A percentile compares a stretch with the other conserved stretches of the same genome.
Conservation (phyloP, 2,797 vertebrate species). For the Ataeniobius toweri region DNA sequence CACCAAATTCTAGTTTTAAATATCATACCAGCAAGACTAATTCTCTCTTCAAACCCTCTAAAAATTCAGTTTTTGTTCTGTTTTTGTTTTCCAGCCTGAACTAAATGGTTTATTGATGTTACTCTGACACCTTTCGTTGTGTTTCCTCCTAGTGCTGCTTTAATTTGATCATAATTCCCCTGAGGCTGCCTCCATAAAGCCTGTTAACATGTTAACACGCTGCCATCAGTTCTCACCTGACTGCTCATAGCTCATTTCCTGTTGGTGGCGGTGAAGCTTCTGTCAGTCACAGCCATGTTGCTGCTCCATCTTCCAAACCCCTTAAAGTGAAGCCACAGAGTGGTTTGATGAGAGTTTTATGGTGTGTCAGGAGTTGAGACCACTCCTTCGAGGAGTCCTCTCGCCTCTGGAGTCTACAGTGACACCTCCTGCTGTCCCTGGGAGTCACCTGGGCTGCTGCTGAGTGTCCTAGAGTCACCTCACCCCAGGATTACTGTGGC, state of each 20-base stretch:
- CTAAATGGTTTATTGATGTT: not conserved
- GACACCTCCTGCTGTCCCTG: not conserved
- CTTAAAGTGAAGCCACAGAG: not conserved
- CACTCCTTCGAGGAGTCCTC: not conserved
- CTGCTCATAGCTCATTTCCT: not conserved
- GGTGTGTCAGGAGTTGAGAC: not conserved
- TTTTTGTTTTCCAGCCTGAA: not conserved
- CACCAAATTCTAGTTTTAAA: too few relatives aligned
- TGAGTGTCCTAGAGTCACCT: not conserved
- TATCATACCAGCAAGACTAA: too few relatives aligned
- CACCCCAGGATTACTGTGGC: not conserved
- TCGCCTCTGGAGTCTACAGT: not conserved
- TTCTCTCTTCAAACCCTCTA: not conserved
- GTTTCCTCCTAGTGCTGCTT: not conserved
- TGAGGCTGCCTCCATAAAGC: not conserved
- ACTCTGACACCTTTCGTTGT: not conserved
- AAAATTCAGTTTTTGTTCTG: not conserved
- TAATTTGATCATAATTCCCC: slow-evolving; percentile 2
- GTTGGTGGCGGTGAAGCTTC: not conserved
- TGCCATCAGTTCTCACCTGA: not conserved
- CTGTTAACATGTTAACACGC: not conserved
- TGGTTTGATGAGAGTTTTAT: not conserved
- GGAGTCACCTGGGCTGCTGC: not conserved
- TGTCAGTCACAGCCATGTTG: not conserved
- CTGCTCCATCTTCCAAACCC: not conserved